A percentile compares a stretch with the other conserved stretches of the same genome.
These are phyloP conservation scores for Tarsius wallacei DNA, from an alignment of 2,797 vertebrate species.

Conservation along the genomic window DNA sequence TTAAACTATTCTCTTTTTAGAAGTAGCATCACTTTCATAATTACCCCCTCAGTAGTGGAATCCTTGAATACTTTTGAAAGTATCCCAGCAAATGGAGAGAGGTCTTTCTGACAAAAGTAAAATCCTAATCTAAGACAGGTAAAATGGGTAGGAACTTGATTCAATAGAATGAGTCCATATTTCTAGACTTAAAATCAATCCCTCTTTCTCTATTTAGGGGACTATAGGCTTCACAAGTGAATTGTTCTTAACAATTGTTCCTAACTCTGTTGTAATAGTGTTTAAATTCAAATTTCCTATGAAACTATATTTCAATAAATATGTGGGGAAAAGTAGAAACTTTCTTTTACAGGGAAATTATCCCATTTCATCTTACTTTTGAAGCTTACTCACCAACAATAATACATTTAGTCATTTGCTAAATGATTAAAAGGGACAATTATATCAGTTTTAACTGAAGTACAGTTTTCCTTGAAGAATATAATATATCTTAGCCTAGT, in stretches of 20 bases:
- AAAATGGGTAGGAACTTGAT: neutral
- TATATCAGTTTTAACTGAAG: neutral
- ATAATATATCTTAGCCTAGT: neutral
- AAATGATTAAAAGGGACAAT: slow-evolving; percentile 22
- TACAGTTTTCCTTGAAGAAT: neutral
- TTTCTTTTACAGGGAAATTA: neutral
- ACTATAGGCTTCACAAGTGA: neutral
- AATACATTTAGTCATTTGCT: neutral
- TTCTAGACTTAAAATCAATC: slow-evolving; percentile 12
- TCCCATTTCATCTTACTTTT: neutral
- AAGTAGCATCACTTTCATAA: neutral
- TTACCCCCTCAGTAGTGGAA: neutral
- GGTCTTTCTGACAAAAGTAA: slow-evolving; percentile 15
- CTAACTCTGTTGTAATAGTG: neutral
- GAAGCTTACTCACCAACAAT: neutral
- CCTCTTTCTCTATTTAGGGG: neutral
- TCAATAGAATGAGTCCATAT: neutral
- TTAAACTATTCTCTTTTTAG: neutral
- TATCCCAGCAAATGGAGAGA: neutral
- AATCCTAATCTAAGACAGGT: neutral
- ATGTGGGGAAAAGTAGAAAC: neutral
- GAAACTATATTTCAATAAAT: neutral
- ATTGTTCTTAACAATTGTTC: neutral
- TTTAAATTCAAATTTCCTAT: neutral
- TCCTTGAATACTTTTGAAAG: neutral